Evolutionary conservation across 2,888 invertebrate species (phyloP), one percentile per base, ranked within the genome.

Genomic region (Aelia acuminata): DNA sequence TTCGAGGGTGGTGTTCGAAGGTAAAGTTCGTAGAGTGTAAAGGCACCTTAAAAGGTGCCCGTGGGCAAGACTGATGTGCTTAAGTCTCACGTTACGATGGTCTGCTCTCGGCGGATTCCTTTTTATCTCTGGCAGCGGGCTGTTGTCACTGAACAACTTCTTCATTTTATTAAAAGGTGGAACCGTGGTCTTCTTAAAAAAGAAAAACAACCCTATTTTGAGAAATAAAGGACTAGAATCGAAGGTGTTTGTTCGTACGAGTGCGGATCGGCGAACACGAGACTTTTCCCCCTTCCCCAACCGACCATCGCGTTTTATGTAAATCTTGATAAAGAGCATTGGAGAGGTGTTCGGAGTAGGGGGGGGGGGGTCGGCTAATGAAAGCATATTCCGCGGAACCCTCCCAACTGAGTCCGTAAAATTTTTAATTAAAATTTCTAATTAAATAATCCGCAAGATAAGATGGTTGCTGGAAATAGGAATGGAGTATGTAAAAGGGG

Each of bases 401-500:
- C 80, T 13, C 43, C 53, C 3, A 31, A n/a, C 20, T 31, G 35
- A 31, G 39, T n/a, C 80, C n/a, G 85, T 31, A 85, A 85, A 86
- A 86, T 86, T 86, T 87, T 87, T 87, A 87, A 87, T 87, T 87
- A 87, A 87, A 87, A 87, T 87, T 87, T 87, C 87, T 87, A 87
- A 87, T 87, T 87, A 87, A 87, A 87, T 87, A 87, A 87, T 87
- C 84, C 87, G 26, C 43, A 48, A 87, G 87, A 87, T 87, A 87
- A 87, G 87, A 87, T 87, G 87, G 87, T 87, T 22, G 49, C 49
- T 18, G 80, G 84, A 84, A 87, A 87, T 87, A 80, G 87, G 84
- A 87, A 87, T 87, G 87, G 87, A 87, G 80, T 87, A 80, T 84
- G 87, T 87, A 84, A 87, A 87, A 87, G 80, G 84, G 26, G 47